phyloP scores from a whole-genome alignment of 2,797 vertebrate species.

The Setipinna tenuifilis region DNA sequence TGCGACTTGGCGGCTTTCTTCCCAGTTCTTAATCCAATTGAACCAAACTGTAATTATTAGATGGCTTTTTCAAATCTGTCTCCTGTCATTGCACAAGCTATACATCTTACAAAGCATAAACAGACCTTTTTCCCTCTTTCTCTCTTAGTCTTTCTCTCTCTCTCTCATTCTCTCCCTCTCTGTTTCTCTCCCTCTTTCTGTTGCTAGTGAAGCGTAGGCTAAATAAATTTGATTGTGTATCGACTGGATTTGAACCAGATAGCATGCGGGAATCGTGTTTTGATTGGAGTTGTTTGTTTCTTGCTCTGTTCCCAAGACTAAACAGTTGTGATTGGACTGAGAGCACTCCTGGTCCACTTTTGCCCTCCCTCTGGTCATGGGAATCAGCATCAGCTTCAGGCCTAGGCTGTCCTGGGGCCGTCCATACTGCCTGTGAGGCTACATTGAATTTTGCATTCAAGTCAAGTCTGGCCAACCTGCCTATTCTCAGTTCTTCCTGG shows the following conservation, averaged over 20 bases:
- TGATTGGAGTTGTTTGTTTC: conserved; percentile 8
- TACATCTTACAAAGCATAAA: background rate
- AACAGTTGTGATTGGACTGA: background rate
- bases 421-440: too few species aligned
- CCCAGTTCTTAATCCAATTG: conserved; percentile 52
- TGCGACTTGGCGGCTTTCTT: conserved; percentile 4
- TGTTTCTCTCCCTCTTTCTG: background rate
- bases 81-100: background rate
- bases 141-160: conserved; percentile 10
- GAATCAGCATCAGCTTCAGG: background rate
- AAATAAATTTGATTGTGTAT: conserved; percentile 22
- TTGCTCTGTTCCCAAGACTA: background rate
- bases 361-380: background rate
- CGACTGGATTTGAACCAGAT: conserved; percentile 20
- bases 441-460: too few species aligned
- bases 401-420: too few species aligned
- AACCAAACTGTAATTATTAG: conserved; percentile 69
- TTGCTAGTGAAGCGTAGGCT: conserved; percentile 2
- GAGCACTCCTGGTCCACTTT: background rate
- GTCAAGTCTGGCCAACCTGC: too few species aligned
- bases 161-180: conserved; percentile 16
- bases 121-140: background rate
- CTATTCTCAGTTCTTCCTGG: too few species aligned
- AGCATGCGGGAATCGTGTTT: background rate
- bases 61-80: conserved; percentile 62